A percentile compares a stretch with the other conserved stretches of the same genome.
These are phyloP conservation scores for Penaeus vannamei DNA, from an alignment of 1,140 invertebrate genomes.

Conservation along the genomic window DNA sequence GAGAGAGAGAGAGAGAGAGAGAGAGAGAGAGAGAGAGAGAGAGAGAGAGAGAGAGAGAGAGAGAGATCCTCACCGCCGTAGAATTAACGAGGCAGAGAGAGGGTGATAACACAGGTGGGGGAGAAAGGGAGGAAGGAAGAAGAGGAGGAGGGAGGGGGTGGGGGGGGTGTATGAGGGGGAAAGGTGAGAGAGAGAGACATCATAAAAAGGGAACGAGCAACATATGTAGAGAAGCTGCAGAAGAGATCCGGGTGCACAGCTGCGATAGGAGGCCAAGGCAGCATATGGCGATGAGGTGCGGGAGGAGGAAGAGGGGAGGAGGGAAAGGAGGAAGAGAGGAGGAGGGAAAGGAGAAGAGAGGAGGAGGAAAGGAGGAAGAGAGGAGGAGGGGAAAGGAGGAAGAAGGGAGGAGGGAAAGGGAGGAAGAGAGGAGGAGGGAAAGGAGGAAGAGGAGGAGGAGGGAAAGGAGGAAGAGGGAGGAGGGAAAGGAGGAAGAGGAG, in stretches of 20 bases:
- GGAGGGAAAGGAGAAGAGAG: conserved; percentile 9
- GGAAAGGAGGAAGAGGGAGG: no score
- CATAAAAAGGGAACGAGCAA: no score
- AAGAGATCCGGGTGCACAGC: neutral
- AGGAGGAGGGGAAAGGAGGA: neutral
- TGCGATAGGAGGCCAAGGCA: conserved; percentile 6
- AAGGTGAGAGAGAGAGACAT: neutral
- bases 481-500: conserved; percentile 22
- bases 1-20: no score
- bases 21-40: neutral
- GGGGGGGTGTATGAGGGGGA: neutral
- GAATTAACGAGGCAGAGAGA: no score
- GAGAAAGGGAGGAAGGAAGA: neutral
- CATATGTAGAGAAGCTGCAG: neutral
- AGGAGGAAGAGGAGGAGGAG: neutral
- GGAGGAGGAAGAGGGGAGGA: neutral
- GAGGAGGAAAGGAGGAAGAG: neutral
- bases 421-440: neutral
- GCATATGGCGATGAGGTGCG: neutral
- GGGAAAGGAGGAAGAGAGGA: conserved; percentile 1
- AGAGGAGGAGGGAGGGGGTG: neutral
- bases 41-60: conserved; percentile 28
- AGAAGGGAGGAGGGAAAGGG: neutral
- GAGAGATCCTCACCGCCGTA: no score
- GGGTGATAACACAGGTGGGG: no score